Evolutionary conservation across 2,797 vertebrate species (phyloP).

Genomic region (Darevskia mixta): DNA sequence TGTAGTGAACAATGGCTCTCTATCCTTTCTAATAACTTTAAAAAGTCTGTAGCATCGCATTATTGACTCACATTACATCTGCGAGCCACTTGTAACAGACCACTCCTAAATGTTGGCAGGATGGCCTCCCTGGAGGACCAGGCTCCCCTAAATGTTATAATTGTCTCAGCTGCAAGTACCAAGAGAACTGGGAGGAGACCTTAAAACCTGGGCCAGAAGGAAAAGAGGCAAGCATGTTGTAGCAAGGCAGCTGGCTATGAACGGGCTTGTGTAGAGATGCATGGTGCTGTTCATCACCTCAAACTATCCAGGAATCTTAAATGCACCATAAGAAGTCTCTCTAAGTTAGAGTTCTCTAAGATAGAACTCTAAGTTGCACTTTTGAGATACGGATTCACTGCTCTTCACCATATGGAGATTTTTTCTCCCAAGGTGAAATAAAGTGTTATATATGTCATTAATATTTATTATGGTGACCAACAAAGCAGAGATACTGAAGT

Average conservation of each 20-base stretch:
- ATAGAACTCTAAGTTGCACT: neutral
- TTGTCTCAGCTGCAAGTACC: neutral
- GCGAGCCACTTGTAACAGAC: conserved; percentile 17
- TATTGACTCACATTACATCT: conserved; percentile 39
- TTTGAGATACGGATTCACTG: neutral
- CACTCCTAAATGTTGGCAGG: conserved; percentile 30
- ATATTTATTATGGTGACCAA: neutral
- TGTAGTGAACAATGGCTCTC: conserved; percentile 36
- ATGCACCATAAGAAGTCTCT: neutral
- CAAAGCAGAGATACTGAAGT: too few species aligned
- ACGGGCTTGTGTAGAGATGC: neutral
- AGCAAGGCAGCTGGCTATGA: neutral
- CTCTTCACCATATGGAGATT: neutral
- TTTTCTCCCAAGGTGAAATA: too few species aligned
- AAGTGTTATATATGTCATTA: neutral
- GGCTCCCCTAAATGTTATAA: conserved; percentile 14
- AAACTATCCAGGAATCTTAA: neutral
- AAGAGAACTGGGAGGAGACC: conserved; percentile 1
- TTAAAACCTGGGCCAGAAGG: conserved; percentile 3
- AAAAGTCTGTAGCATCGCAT: conserved; percentile 11
- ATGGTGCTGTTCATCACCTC: neutral
- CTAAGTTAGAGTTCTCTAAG: neutral
- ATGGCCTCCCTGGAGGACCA: conserved; percentile 4
- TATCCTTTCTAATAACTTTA: conserved; percentile 19
- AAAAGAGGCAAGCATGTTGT: neutral